Evolutionary conservation across 2,113 vertebrate species (phyloP), one percentile per base, ranked within the genome.

Genomic region (Benitochromis conjunctus): DNA sequence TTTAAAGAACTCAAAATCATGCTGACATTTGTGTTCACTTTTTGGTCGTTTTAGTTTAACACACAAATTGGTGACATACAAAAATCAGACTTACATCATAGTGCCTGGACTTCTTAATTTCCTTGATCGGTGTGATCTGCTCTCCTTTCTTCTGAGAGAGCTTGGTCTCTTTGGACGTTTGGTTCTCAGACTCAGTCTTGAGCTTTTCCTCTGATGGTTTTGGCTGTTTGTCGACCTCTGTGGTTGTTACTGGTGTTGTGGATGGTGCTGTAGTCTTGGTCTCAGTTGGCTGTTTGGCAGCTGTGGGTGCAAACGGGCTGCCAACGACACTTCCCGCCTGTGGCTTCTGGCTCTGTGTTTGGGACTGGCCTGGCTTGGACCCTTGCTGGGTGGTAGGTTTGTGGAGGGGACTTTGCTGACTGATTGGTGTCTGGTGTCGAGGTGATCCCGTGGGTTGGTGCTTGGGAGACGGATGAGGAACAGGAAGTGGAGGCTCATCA

Each of bases 11-110:
- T 62, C 21, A 31, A 81, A 58, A 53, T 6, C 8, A 18, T 18
- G 51, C 9, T 26, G 34, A 6, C 13, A 26, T 58, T 66, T 41
- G 43, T 53, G 56, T 58, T 53, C 9, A 76, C 43, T 51, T 76
- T 71, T 77, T 48, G 24, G 24, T 51, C 16, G 19, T 51, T 81
- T 69, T 80, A 84, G 62, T n/a, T 80, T 66, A 83, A 29, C 83
- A 92, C 78, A 80, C 66, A 85, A 48, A 66, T 5, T 31, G 26
- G 21, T 18, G 38, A 51, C 43, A 48, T 74, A 26, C 43, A 58
- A 31, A 54, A 83, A 29, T 38, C 14, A 5, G 62, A 95, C 96
- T 98, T 94, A 99, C 99, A 94, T 99, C 98, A 56, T 97, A 96
- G 24, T 98, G 97, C 94, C 96, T 97, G 0, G 84, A 92, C 94